Evolutionary conservation across 1,140 invertebrate genomes (phyloP).

Genomic region (Drosophila jambulina): DNA sequence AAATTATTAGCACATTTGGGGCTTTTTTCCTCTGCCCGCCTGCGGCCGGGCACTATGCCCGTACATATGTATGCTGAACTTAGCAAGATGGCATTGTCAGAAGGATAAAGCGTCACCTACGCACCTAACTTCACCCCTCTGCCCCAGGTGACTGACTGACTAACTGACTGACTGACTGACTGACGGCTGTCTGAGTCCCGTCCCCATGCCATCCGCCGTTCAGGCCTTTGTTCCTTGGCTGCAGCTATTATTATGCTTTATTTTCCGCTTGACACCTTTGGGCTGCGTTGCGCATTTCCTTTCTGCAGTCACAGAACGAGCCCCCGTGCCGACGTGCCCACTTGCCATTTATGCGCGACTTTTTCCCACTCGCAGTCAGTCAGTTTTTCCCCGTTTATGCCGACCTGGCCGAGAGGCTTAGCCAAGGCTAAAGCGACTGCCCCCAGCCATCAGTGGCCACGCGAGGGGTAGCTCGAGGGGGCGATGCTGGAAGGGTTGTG

Average conservation of each 20-base stretch:
- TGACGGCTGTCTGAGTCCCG: slow-evolving; percentile 31
- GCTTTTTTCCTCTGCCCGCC: slow-evolving; percentile 7
- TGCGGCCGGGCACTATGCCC: slow-evolving; percentile 1
- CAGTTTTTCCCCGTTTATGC: slow-evolving; percentile 23
- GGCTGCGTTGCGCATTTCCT: slow-evolving; percentile 79
- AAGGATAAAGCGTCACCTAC: slow-evolving; percentile 38
- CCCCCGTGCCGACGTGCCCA: slow-evolving; percentile 22
- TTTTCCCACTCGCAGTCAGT: slow-evolving; percentile 46
- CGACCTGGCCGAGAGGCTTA: slow-evolving; percentile 43
- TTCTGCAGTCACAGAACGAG: slow-evolving; percentile 49
- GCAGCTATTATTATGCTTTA: slow-evolving; percentile 74
- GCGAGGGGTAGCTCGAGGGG: slow-evolving; percentile 1
- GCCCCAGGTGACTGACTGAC: slow-evolving; percentile 23
- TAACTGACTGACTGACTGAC: slow-evolving; percentile 19
- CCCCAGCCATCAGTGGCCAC: background rate
- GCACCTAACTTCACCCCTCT: slow-evolving; percentile 2
- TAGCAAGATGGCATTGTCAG: slow-evolving; percentile 18
- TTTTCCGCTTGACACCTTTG: slow-evolving; percentile 82
- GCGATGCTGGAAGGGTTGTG: slow-evolving; percentile 34
- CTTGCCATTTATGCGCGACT: slow-evolving; percentile 52
- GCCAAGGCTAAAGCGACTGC: slow-evolving; percentile 39
- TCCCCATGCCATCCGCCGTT: background rate
- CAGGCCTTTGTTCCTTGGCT: slow-evolving; percentile 43
- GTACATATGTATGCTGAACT: slow-evolving; percentile 3
- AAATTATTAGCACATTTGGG: slow-evolving; percentile 60